Base-by-base conservation (phyloP, 2,113 vertebrate species). In the Brachypodius melanocephalos region DNA sequence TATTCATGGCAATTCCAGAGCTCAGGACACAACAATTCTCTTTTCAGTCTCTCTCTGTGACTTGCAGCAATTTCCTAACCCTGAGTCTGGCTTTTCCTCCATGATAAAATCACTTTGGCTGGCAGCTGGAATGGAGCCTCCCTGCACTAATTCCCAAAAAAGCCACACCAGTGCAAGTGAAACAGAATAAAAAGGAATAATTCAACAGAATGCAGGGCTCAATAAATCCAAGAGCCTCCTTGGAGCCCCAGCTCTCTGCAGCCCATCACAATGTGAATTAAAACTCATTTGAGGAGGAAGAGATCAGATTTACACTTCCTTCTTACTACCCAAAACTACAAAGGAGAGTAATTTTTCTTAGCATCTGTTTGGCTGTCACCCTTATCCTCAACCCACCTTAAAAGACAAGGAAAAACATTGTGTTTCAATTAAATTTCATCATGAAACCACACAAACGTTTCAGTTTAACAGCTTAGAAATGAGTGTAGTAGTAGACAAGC, bases 1-100 rank as follows among this genome's bases (percentile, higher is more conserved):
- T 61, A 36, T 4, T 63, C 32, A 19, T 0, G 0, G 29, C 14
- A 24, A 55, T 34, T 13, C 4, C 29, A 54, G 17, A 65, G 61
- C 43, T 55, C 46, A 52, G 46, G 59, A 63, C 36, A 31, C 51
- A 34, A 11, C 28, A 52, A n/a, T 9, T 19, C 16, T 29, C 62
- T 45, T 52, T 59, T 67, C 17, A 38, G 49, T 14, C 31, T 76
- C 48, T 32, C 40, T 79, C 29, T 38, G 38, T 7, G 43, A 59
- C 49, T 55, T 45, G 42, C 12, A 63, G 8, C 28, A 14, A 25
- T 61, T 82, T 29, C 29, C 54, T 25, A 87, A 58, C 10, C 59
- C 40, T 3, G 45, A 52, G 51, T 16, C 76, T 83, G 73, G 16
- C 29, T 88, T 57, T 19, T 45, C 40, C 69, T 74, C 15, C 17